Evolutionary conservation across 2,113 vertebrate species (phyloP), one percentile per base, ranked within the genome.

Genomic region (Hylia prasina): DNA sequence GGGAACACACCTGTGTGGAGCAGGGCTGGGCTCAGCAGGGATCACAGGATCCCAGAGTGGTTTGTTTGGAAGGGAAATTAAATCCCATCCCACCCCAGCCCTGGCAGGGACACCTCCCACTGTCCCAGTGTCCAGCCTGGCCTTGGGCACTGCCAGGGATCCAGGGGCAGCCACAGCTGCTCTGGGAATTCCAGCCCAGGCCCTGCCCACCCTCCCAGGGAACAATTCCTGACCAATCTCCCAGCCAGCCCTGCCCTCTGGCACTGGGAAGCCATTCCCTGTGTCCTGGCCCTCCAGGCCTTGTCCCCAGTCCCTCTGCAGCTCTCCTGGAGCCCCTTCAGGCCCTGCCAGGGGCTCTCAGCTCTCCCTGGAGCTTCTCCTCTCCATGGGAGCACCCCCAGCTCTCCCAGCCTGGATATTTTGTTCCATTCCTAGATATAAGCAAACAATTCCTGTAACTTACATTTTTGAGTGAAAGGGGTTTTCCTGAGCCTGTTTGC

Each of bases 261-360:
- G 22, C 81, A 72, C 0, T 54, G 33, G 16, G 16, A 72, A 84
- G 69, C 69, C 82, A 85, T 85, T 85, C 24, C 70, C 70, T 42
- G 51, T 0, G 1, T 65, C 15, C 82, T 85, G 82, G 13, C 60
- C 70, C 70, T 85, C 2, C 71, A 50, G 3, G 0, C 71, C 71
- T 76, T 86, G 71, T 35, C 61, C 82, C 71, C 14, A 70, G 73
- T n/a, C n/a, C n/a, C n/a, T n/a, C n/a, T n/a, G n/a, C n/a, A n/a
- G n/a, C n/a, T n/a, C n/a, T n/a, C n/a, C n/a, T n/a, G n/a, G n/a
- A n/a, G n/a, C n/a, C n/a, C n/a, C n/a, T n/a, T n/a, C n/a, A n/a
- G n/a, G n/a, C n/a, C n/a, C n/a, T n/a, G n/a, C n/a, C n/a, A n/a
- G n/a, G n/a, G n/a, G n/a, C n/a, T n/a, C 42, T 3, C 2, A 71